phyloP scores from a whole-genome alignment of 2,888 invertebrate genomes.

The Nesidiocoris tenuis region DNA sequence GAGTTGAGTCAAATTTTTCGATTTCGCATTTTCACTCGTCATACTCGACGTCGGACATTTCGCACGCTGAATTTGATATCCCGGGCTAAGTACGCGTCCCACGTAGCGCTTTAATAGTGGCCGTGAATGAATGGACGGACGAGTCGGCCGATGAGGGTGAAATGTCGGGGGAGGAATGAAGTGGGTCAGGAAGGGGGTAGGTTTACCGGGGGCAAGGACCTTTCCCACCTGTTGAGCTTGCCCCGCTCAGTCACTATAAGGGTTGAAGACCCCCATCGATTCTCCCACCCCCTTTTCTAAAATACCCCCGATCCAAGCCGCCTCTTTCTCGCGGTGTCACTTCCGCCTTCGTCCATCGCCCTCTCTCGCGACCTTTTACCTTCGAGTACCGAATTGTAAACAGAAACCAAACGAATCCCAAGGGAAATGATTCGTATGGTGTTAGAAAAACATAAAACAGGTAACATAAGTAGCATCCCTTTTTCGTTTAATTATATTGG shows the following conservation, averaged over 20 bases:
- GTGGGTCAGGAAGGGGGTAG: not conserved
- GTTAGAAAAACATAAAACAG: too few species aligned
- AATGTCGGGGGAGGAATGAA: not conserved
- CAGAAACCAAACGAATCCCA: not conserved
- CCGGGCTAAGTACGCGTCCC: too few species aligned
- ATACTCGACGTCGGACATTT: too few species aligned
- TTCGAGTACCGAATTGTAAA: not conserved
- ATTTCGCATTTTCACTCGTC: too few species aligned
- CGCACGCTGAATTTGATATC: too few species aligned
- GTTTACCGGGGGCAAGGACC: slow-evolving; percentile 34
- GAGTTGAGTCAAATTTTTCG: too few species aligned
- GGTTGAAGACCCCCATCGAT: slow-evolving; percentile 41
- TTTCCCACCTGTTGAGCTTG: slow-evolving; percentile 35
- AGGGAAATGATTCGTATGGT: not conserved
- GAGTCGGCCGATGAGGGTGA: not conserved
- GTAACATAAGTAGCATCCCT: too few species aligned
- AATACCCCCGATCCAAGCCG: slow-evolving; percentile 17
- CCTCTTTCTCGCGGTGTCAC: slow-evolving; percentile 8
- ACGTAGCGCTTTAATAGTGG: slow-evolving; percentile 29
- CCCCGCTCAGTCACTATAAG: slow-evolving; percentile 8
- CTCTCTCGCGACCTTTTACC: not conserved
- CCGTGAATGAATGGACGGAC: not conserved
- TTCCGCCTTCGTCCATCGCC: slow-evolving; percentile 21
- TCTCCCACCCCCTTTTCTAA: slow-evolving; percentile 28
- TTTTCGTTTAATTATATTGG: too few species aligned